These are phyloP conservation scores for Temnopleurus reevesii DNA, from an alignment of 53 echinoderm and acorn worm species.

Conservation along the genomic window DNA sequence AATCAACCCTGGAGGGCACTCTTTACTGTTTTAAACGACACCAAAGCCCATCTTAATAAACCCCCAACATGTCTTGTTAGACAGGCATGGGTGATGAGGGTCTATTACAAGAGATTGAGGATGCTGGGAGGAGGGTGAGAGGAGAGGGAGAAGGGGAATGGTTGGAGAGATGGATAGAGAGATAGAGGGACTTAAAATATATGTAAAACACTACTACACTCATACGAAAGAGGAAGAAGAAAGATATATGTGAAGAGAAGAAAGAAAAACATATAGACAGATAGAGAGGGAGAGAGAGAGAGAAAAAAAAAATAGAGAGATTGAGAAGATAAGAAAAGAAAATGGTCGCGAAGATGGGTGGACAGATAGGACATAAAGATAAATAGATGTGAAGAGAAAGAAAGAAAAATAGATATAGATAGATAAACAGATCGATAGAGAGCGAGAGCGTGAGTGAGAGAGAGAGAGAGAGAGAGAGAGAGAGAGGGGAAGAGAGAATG, in stretches of 20 bases:
- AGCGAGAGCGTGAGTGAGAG: neutral
- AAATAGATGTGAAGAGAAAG: neutral
- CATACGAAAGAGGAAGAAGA: neutral
- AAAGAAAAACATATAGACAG: neutral
- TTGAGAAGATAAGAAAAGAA: neutral
- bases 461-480: neutral
- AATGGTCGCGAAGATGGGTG: neutral
- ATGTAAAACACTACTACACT: too few relatives aligned
- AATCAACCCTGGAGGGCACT: slow-evolving; percentile 5
- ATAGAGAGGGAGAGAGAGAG: neutral
- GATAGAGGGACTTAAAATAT: neutral
- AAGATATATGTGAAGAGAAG: neutral
- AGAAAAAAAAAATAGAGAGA: neutral
- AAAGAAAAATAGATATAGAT: neutral
- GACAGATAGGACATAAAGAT: neutral
- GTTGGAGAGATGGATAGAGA: neutral
- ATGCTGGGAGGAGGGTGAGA: neutral
- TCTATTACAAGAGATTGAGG: too few relatives aligned
- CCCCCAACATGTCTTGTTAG: neutral
- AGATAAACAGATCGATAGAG: neutral
- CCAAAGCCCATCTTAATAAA: slow-evolving; percentile 9
- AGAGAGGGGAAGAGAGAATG: neutral
- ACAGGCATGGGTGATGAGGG: neutral
- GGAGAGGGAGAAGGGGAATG: neutral
- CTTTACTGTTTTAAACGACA: slow-evolving; percentile 13